Evolutionary conservation across 2,888 invertebrate genomes (phyloP).

Genomic region (Xestoiulus laeticollis): DNA sequence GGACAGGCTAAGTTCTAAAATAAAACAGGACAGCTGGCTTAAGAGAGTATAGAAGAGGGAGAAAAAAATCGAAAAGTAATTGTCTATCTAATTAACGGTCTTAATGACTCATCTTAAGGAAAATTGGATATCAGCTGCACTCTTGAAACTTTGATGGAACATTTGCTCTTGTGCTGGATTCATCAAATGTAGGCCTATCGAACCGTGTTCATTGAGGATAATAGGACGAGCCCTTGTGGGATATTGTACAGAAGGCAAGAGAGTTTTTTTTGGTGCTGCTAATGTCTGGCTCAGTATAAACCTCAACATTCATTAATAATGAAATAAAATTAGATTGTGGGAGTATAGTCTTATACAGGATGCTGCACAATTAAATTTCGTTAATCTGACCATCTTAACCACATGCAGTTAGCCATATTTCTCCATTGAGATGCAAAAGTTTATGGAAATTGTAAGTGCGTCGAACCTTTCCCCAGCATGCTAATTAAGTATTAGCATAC

Average conservation of each 20-base stretch:
- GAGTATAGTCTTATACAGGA: not conserved
- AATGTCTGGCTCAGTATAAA: not conserved
- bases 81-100: slow-evolving; percentile 29
- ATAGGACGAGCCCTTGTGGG: slow-evolving; percentile 2
- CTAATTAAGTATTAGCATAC: not conserved
- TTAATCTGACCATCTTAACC: not conserved
- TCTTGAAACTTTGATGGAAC: slow-evolving; percentile 29
- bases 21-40: slow-evolving; percentile 42
- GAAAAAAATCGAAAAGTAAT: slow-evolving; percentile 34
- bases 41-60: not conserved
- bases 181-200: slow-evolving; percentile 16
- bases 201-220: not conserved
- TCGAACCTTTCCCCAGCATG: not conserved
- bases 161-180: not conserved
- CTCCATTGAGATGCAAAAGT: not conserved
- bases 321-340: not conserved
- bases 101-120: slow-evolving; percentile 34
- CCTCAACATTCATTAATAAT: slow-evolving; percentile 37
- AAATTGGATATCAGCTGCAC: slow-evolving; percentile 33
- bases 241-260: not conserved
- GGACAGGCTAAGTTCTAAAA: slow-evolving; percentile 20
- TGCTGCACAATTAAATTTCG: slow-evolving; percentile 10
- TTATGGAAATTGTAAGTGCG: not conserved
- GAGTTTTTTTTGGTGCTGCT: not conserved
- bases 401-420: not conserved